phyloP scores from a whole-genome alignment of 2,888 invertebrate genomes.

The Pristionchus entomophagus region DNA sequence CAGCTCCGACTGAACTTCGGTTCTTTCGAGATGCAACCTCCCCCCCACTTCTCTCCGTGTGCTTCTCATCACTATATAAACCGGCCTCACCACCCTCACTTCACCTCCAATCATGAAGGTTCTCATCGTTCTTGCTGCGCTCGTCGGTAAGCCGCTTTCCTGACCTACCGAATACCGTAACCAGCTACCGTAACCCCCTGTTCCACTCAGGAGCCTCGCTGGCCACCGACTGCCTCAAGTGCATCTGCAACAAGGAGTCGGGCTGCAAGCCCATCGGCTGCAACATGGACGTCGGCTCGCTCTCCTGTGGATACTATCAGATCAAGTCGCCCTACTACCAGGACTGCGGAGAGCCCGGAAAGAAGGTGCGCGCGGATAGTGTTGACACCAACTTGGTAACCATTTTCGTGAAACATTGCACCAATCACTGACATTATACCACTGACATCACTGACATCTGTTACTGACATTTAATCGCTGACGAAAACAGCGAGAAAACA shows the following conservation, averaged over 20 bases:
- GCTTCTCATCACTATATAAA: not conserved
- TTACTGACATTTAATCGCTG: too few relatives aligned
- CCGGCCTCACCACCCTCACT: not conserved
- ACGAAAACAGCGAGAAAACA: too few relatives aligned
- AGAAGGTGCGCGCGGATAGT: slow-evolving; percentile 50
- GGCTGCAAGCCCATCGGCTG: slow-evolving; percentile 59
- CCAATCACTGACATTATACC: too few relatives aligned
- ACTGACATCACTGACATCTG: too few relatives aligned
- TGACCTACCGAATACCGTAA: not conserved
- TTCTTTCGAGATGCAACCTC: not conserved
- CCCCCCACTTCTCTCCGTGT: not conserved
- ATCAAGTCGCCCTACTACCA: slow-evolving; percentile 72
- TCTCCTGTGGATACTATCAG: slow-evolving; percentile 65
- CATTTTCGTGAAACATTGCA: too few relatives aligned
- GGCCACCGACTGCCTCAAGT: slow-evolving; percentile 54
- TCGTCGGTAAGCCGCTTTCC: slow-evolving; percentile 21
- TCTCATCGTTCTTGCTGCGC: slow-evolving; percentile 12
- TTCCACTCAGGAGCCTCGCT: slow-evolving; percentile 36
- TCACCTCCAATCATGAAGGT: slow-evolving; percentile 35
- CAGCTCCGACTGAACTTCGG: not conserved
- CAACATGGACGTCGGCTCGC: slow-evolving; percentile 60
- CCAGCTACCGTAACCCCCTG: not conserved
- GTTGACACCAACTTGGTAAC: too few relatives aligned
- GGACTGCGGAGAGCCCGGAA: slow-evolving; percentile 72
- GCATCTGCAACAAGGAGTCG: slow-evolving; percentile 61